phyloP scores from a whole-genome alignment of 2,888 invertebrate genomes.

The Eucera pruinosa region DNA sequence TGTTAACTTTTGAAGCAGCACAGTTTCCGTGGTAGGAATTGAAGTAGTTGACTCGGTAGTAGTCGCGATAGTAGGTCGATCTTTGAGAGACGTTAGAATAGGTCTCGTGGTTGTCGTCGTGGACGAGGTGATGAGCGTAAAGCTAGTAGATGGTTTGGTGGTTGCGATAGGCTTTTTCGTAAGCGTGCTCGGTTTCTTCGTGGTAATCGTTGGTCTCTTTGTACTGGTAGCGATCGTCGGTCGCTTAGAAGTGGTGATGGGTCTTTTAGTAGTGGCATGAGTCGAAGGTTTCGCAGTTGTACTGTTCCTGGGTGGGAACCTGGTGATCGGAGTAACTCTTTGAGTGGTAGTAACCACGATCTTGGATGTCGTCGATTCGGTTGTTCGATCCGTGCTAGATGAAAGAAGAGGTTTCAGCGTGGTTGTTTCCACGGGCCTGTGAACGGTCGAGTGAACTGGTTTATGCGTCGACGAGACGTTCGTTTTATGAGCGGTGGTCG shows the following conservation, averaged over 20 bases:
- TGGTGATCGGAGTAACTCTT: conserved; percentile 72
- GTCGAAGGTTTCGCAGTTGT: conserved; percentile 74
- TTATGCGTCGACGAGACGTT: conserved; percentile 49
- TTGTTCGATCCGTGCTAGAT: conserved; percentile 41
- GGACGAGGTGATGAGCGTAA: conserved; percentile 32
- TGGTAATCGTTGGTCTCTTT: conserved; percentile 64
- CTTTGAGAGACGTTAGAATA: conserved; percentile 41
- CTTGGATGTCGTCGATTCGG: conserved; percentile 58
- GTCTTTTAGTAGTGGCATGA: conserved; percentile 77
- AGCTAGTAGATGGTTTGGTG: conserved; percentile 65
- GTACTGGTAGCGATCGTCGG: conserved; percentile 51
- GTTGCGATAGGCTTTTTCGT: conserved; percentile 85
- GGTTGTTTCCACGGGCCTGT: conserved; percentile 27
- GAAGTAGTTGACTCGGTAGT: no score
- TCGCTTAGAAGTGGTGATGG: conserved; percentile 78
- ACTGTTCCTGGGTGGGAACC: conserved; percentile 81
- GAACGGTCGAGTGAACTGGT: conserved; percentile 43
- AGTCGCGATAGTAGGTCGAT: conserved; percentile 27
- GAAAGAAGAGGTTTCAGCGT: conserved; percentile 28
- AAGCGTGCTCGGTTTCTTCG: conserved; percentile 62
- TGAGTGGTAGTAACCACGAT: conserved; percentile 65
- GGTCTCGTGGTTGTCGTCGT: conserved; percentile 59
- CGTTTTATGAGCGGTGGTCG: no score
- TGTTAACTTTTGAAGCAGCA: conserved; percentile 29
- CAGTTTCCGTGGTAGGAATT: conserved; percentile 4